Percentiles rank a stretch among this genome's conserved stretches.
phyloP scores from a whole-genome alignment of 2,113 vertebrate species.

The Daphoenositta chrysoptera region DNA sequence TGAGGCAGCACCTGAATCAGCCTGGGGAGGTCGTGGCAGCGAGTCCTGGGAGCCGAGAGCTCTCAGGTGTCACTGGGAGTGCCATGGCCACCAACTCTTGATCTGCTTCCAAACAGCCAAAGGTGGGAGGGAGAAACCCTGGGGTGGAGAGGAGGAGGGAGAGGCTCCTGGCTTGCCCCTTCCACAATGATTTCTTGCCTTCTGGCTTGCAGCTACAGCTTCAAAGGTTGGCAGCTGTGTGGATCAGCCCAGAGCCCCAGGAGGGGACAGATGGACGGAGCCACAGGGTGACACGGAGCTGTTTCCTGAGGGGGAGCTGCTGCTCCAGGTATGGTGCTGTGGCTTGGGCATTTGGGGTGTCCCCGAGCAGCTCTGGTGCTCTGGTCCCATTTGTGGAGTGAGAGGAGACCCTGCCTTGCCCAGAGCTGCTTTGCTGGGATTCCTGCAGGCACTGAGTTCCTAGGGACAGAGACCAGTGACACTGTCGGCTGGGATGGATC shows the following conservation, averaged over 20 bases:
- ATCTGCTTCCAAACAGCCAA: neutral
- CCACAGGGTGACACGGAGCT: conserved; percentile 50
- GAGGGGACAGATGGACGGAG: neutral
- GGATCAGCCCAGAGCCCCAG: neutral
- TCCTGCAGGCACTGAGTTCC: neutral
- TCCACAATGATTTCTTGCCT: neutral
- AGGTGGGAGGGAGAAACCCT: neutral
- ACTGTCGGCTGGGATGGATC: neutral
- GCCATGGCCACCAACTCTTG: neutral
- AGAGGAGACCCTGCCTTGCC: neutral
- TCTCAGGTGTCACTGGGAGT: neutral
- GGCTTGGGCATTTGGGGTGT: neutral
- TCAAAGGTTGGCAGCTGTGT: neutral
- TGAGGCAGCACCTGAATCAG: neutral
- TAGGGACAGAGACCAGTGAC: neutral
- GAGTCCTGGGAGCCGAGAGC: neutral
- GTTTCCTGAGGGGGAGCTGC: conserved; percentile 79
- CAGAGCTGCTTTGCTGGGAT: neutral
- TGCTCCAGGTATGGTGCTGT: conserved; percentile 73
- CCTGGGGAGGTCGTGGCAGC: neutral
- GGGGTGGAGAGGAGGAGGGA: neutral
- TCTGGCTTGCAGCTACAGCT: conserved; percentile 61
- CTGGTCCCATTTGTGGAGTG: neutral
- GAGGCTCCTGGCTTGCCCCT: neutral
- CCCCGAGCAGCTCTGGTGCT: neutral